These are phyloP conservation scores for Indri indri DNA, from an alignment of 2,113 vertebrate genomes.

Conservation along the genomic window DNA sequence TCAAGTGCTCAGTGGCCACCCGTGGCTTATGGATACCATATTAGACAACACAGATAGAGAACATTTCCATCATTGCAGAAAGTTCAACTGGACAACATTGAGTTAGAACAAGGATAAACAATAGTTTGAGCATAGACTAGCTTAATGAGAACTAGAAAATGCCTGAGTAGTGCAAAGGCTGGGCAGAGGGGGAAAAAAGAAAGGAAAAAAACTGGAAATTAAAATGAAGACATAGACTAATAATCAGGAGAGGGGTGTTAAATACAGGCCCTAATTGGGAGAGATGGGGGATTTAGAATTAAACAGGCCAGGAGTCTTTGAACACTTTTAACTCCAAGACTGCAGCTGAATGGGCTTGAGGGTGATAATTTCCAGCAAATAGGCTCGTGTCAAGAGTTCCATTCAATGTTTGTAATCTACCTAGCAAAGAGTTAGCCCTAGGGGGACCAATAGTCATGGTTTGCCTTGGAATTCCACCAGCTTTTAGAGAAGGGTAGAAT, in stretches of 20 bases:
- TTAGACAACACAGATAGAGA: background rate
- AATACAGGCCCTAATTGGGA: too few species aligned
- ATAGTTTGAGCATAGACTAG: background rate
- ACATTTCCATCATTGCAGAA: background rate
- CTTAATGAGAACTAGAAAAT: background rate
- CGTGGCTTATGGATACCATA: background rate
- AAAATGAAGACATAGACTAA: background rate
- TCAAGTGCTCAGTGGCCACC: background rate
- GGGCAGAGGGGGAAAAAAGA: background rate
- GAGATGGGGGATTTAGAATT: background rate
- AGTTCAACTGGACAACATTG: background rate
- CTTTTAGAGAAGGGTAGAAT: background rate
- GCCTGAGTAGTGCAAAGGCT: background rate
- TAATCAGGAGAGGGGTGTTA: background rate
- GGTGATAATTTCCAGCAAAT: background rate
- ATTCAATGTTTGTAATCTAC: background rate
- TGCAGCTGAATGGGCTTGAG: background rate
- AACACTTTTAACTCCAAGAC: background rate
- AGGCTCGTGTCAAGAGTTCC: background rate
- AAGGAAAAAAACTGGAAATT: background rate
- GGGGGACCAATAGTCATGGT: background rate
- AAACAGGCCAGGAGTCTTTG: background rate
- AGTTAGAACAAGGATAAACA: background rate
- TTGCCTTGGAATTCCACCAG: background rate
- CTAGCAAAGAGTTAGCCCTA: background rate